phyloP scores from a whole-genome alignment of 2,888 invertebrate genomes.

The Synanthedon tipuliformis region DNA sequence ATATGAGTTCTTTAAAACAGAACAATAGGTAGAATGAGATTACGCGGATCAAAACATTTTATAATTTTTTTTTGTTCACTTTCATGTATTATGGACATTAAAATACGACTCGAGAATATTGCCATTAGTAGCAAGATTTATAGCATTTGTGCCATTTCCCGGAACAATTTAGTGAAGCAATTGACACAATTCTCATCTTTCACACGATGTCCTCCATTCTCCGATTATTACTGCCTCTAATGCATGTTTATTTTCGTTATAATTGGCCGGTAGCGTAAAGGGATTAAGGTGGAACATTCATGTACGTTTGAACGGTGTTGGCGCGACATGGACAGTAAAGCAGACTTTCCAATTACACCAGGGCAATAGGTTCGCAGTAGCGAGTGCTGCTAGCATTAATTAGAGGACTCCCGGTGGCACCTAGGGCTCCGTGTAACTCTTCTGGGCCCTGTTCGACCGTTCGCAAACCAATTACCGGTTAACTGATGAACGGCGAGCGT shows the following conservation, averaged over 20 bases:
- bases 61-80: too few species aligned
- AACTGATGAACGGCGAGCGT: conserved; percentile 47
- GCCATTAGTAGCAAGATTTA: conserved; percentile 3
- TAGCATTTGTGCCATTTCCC: conserved; percentile 24
- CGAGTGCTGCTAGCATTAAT: conserved; percentile 40
- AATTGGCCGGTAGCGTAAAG: not conserved
- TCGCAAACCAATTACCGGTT: conserved; percentile 57
- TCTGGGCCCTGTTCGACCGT: conserved; percentile 29
- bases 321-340: conserved; percentile 25
- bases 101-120: not conserved
- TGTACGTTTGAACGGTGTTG: conserved; percentile 15
- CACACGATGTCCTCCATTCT: conserved; percentile 32
- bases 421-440: conserved; percentile 25
- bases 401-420: conserved; percentile 40
- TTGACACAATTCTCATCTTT: conserved; percentile 45
- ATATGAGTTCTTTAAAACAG: too few species aligned
- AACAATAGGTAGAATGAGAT: too few species aligned
- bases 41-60: too few species aligned
- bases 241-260: not conserved
- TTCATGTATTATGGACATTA: not conserved
- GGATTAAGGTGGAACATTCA: conserved; percentile 4
- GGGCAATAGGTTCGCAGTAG: conserved; percentile 18
- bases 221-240: not conserved
- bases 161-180: conserved; percentile 34
- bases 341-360: conserved; percentile 39